Percentiles rank a stretch among this genome's conserved stretches.
Evolutionary conservation across 2,888 invertebrate genomes (phyloP).

Genomic region (Lottia scabra): DNA sequence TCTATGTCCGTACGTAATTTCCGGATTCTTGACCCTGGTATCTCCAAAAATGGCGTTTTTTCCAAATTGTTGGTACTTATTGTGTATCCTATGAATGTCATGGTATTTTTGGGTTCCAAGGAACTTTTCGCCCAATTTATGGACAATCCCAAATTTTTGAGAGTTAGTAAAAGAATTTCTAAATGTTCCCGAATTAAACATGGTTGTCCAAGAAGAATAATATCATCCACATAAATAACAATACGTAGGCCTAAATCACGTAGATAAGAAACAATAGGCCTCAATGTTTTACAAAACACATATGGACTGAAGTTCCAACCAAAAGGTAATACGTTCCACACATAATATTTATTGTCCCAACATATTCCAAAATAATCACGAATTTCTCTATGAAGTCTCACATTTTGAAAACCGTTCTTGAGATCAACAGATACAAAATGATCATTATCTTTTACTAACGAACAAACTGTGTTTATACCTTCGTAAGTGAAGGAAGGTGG

Average conservation of each 20-base stretch:
- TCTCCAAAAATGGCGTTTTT: too few species aligned
- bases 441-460: not conserved
- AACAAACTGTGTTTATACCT: not conserved
- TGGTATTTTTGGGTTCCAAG: too few species aligned
- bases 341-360: not conserved
- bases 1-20: not conserved
- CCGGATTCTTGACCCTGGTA: not conserved
- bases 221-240: not conserved
- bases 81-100: too few species aligned
- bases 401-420: not conserved
- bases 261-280: too few species aligned
- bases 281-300: conserved; percentile 7
- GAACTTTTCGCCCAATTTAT: too few species aligned
- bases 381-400: not conserved
- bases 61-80: too few species aligned
- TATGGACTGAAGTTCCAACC: not conserved
- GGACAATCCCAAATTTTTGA: not conserved
- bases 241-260: too few species aligned
- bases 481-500: not conserved
- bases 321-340: not conserved
- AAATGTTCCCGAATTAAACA: not conserved
- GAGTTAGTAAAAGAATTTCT: not conserved
- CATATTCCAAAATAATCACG: conserved; percentile 1
- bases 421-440: too few species aligned
- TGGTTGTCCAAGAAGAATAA: too few species aligned